phyloP scores from a whole-genome alignment of 1,140 invertebrate genomes.

The Hetaerina americana region DNA sequence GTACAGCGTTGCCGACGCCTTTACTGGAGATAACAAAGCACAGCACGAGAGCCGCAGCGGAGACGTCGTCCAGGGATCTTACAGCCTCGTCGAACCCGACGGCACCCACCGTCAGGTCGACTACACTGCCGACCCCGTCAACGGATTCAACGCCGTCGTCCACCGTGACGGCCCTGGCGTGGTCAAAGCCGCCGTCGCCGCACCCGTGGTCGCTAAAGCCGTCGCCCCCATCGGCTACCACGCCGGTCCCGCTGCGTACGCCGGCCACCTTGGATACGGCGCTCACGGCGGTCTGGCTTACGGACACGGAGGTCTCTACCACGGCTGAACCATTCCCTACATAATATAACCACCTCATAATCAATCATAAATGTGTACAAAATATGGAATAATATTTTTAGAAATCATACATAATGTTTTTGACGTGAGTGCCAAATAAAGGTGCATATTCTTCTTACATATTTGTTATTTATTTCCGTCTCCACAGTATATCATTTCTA shows the following conservation, averaged over 20 bases:
- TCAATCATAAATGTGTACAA: too few species aligned
- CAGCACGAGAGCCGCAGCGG: conserved; percentile 34
- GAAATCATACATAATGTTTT: too few species aligned
- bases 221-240: not conserved
- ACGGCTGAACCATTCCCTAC: not conserved
- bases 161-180: conserved; percentile 18
- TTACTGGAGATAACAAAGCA: conserved; percentile 34
- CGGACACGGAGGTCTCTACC: not conserved
- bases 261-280: not conserved
- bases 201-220: conserved; percentile 11
- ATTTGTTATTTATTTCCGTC: too few species aligned
- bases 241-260: conserved; percentile 20
- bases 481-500: too few species aligned
- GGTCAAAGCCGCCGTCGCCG: conserved; percentile 17
- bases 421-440: not conserved
- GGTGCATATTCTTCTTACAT: too few species aligned
- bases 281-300: too few species aligned
- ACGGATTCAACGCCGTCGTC: conserved; percentile 32
- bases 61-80: conserved; percentile 34
- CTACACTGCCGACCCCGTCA: conserved; percentile 33
- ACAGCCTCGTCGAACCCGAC: conserved; percentile 33
- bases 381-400: not conserved
- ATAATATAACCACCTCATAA: not conserved
- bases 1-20: conserved; percentile 18
- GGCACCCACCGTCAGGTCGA: conserved; percentile 31